phyloP scores from a whole-genome alignment of 2,797 vertebrate genomes.

The Agapornis canus region DNA sequence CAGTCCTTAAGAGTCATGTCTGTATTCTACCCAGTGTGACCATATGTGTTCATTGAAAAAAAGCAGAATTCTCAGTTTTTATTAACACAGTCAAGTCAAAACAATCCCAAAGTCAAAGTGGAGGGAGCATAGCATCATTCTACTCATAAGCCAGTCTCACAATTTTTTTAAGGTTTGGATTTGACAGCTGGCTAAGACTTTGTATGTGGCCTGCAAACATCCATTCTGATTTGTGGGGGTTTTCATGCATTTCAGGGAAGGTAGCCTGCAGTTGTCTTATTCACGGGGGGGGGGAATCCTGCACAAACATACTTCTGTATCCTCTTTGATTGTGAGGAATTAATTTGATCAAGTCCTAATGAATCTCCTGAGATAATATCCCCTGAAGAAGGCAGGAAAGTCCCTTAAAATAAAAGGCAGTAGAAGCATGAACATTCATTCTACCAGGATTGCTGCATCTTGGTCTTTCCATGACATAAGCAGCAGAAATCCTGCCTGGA shows the following conservation, averaged over 20 bases:
- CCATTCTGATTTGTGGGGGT: not conserved
- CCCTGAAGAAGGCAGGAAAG: not conserved
- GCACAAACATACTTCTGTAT: not conserved
- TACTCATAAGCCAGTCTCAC: not conserved
- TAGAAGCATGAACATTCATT: not conserved
- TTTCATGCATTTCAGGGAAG: not conserved
- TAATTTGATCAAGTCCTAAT: not conserved
- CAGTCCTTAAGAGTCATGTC: not conserved
- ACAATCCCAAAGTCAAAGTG: not conserved
- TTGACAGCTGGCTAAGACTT: not conserved
- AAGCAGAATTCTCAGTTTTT: not conserved
- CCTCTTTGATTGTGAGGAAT: not conserved
- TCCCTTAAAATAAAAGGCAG: not conserved
- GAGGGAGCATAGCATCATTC: not conserved
- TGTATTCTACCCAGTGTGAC: not conserved
- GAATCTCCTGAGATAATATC: not conserved
- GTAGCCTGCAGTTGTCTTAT: not conserved
- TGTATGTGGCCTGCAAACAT: not conserved
- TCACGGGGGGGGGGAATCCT: not conserved
- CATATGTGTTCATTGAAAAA: not conserved
- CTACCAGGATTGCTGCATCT: not conserved
- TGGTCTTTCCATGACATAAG: conserved; percentile 2
- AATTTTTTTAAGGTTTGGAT: not conserved
- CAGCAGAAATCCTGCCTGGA: not conserved
- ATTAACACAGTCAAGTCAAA: not conserved